Conservation (phyloP, 2,797 vertebrate species). For the Thripadectes ignobilis region DNA sequence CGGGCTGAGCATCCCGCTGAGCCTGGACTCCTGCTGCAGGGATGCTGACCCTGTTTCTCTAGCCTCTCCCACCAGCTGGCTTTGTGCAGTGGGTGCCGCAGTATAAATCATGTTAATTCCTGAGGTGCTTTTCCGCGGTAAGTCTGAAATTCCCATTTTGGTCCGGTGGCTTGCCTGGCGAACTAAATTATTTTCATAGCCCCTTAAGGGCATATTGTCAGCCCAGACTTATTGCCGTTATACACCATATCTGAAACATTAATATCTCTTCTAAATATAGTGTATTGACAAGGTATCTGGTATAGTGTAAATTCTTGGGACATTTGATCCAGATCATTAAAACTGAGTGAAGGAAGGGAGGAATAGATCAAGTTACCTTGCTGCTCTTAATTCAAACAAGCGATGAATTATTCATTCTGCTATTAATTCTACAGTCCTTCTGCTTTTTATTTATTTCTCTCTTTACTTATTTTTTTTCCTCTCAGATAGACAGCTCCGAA, state of each 20-base stretch:
- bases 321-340: conserved; percentile 92
- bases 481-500: conserved; percentile 58
- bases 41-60: conserved; percentile 14
- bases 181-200: conserved; percentile 71
- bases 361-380: conserved; percentile 84
- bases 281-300: conserved; percentile 82
- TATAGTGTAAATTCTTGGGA: conserved; percentile 79
- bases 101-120: conserved; percentile 67
- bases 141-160: conserved; percentile 69
- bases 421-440: conserved; percentile 80
- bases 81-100: conserved; percentile 33
- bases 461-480: conserved; percentile 22
- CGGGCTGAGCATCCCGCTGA: background rate
- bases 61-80: conserved; percentile 3
- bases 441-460: conserved; percentile 74
- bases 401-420: conserved; percentile 88
- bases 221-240: conserved; percentile 57
- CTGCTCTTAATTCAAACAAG: conserved; percentile 78
- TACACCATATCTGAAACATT: conserved; percentile 72
- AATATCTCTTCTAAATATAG: conserved; percentile 78
- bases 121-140: conserved; percentile 41
- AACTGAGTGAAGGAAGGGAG: conserved; percentile 84
- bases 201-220: conserved; percentile 71
- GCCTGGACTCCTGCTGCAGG: background rate
- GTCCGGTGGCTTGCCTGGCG: conserved; percentile 16